phyloP scores from a whole-genome alignment of 2,888 invertebrate genomes.

The Pseudoips prasinana region DNA sequence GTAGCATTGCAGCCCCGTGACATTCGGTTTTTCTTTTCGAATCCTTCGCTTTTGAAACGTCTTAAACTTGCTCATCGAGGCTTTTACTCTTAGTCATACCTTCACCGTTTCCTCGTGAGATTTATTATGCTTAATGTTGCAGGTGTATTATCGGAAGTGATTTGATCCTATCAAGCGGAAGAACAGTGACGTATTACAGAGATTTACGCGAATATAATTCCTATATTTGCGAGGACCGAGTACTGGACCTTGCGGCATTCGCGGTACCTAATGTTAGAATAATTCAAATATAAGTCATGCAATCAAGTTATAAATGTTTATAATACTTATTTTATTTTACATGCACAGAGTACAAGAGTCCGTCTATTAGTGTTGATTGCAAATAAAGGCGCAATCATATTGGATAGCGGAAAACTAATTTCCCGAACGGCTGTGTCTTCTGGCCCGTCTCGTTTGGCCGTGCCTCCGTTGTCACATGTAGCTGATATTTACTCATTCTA shows the following conservation, averaged over 20 bases:
- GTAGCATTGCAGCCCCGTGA: too few species aligned
- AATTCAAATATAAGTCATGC: conserved; percentile 9
- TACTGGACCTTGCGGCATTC: conserved; percentile 87
- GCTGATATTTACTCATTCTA: conserved; percentile 87
- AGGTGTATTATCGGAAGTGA: conserved; percentile 93
- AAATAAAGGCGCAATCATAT: conserved; percentile 88
- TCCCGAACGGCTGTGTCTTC: conserved; percentile 49
- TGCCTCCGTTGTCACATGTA: conserved; percentile 46
- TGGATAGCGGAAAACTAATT: conserved; percentile 87
- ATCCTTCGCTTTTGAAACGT: too few species aligned
- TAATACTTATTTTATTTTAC: conserved; percentile 11
- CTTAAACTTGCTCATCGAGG: too few species aligned
- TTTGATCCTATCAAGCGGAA: conserved; percentile 92
- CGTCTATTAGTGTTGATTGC: conserved; percentile 90
- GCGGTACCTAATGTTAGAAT: conserved; percentile 73
- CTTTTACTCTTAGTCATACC: too few species aligned
- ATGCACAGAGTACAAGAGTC: conserved; percentile 81
- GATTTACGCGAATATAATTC: conserved; percentile 94
- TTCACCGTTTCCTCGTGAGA: too few species aligned
- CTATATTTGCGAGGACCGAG: conserved; percentile 93
- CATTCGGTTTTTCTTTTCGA: too few species aligned
- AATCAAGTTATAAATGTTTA: not conserved
- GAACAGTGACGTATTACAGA: conserved; percentile 92
- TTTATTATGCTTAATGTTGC: too few species aligned
- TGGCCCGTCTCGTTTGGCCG: conserved; percentile 61